Base-by-base conservation (phyloP, 2,113 vertebrate species). In the Limnothrissa miodon region DNA sequence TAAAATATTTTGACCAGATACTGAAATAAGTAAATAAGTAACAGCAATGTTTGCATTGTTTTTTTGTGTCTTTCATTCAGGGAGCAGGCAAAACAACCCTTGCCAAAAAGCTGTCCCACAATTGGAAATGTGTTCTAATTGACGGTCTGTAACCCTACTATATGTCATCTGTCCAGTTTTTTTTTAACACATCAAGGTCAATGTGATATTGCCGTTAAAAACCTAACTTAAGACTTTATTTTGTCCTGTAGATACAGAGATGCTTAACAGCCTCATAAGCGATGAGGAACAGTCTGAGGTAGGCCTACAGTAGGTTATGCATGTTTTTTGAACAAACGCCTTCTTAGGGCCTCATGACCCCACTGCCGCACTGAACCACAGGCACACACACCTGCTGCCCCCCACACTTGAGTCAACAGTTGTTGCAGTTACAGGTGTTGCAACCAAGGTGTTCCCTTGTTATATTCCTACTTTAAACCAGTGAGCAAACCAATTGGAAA, bases 11-110 rank as follows among this genome's bases (percentile, higher is more conserved):
- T 79, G 9, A 19, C 36, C 25, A 70, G 5, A 48, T 17, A 39
- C 36, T 2, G 59, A 81, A 74, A 33, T n/a, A 74, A 5, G 33
- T 11, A 83, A 51, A 23, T 23, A 59, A 23, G 6, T 23, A 62
- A 25, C 62, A 42, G 42, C 42, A 42, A 33, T 79, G 17, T 82
- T 0, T 8, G 9, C 4, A 21, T 15, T 17, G 81, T 21, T 78
- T 53, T 33, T 48, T 81, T 80, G 29, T 88, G 79, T 91, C 91
- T 80, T 85, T 94, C 93, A 78, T 91, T 21, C 83, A 99, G 98
- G 96, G 96, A 39, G 90, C 94, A 90, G 98, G 98, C 36, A 99
- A 98, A 93, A 95, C 96, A 86, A 97, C 95, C 0, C 92, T 99
- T 90, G 97, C 96, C 79, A 92, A 84, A 89, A 95, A 92, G 79